Conservation (phyloP, 2,888 invertebrate species). For the Latheticus oryzae region DNA sequence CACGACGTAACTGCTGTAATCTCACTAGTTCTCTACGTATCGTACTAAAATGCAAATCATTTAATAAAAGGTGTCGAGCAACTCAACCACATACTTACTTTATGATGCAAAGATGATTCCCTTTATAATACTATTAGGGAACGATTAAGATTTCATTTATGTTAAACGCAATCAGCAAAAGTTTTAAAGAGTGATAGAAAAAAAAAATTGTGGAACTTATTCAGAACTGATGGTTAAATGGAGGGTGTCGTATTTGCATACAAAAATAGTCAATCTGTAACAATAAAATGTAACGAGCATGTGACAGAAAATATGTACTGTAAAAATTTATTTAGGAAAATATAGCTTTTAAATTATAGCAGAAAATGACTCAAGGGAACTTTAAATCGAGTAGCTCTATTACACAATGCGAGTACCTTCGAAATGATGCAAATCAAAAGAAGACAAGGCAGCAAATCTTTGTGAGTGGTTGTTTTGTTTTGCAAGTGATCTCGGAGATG, state of each 20-base stretch:
- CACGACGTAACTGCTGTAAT: constrained; percentile 49
- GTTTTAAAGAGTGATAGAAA: no score
- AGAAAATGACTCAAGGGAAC: constrained; percentile 55
- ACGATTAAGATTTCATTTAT: constrained; percentile 42
- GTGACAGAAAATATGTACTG: constrained; percentile 65
- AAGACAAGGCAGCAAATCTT: constrained; percentile 24
- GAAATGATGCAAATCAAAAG: constrained; percentile 34
- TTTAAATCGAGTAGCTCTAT: constrained; percentile 54
- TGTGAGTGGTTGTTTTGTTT: constrained; percentile 23
- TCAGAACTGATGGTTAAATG: constrained; percentile 19
- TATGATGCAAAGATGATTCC: constrained; percentile 43
- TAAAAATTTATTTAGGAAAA: constrained; percentile 64
- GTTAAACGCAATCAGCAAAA: no score
- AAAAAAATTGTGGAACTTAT: constrained; percentile 6
- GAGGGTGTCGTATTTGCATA: constrained; percentile 49
- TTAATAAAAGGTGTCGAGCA: constrained; percentile 53
- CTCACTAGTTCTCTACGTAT: constrained; percentile 49
- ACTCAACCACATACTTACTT: constrained; percentile 48
- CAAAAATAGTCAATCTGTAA: constrained; percentile 60
- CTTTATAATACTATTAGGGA: constrained; percentile 42
- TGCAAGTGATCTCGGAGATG: constrained; percentile 15
- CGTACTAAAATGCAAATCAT: constrained; percentile 53
- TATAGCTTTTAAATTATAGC: constrained; percentile 59
- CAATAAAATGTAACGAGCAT: constrained; percentile 63
- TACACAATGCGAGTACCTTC: constrained; percentile 31